These are phyloP conservation scores for Coremacera marginata DNA, from an alignment of 2,888 invertebrate species.

Conservation along the genomic window DNA sequence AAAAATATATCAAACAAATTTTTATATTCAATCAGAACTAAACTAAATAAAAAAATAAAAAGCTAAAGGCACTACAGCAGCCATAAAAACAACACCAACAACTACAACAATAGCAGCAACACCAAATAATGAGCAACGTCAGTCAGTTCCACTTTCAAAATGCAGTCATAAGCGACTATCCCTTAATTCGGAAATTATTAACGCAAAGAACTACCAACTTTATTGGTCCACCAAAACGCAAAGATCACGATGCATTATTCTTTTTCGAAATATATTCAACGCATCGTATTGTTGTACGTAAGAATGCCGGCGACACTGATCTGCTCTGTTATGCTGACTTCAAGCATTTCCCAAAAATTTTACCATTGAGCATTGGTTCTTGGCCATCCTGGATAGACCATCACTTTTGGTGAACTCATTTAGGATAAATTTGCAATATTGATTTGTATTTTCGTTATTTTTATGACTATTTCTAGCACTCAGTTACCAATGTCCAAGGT, in stretches of 20 bases:
- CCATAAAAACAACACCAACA: not conserved
- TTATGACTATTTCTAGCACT: not conserved
- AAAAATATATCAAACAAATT: too few relatives aligned
- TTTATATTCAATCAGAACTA: not conserved
- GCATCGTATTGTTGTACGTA: constrained; percentile 53
- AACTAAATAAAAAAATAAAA: not conserved
- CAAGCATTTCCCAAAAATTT: constrained; percentile 54
- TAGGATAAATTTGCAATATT: not conserved
- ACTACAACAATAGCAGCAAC: not conserved
- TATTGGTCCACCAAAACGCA: constrained; percentile 43
- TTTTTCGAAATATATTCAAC: constrained; percentile 54
- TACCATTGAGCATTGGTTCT: constrained; percentile 50
- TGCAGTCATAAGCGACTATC: constrained; percentile 35
- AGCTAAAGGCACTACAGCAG: too few relatives aligned
- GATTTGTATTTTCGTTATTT: not conserved
- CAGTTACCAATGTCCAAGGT: constrained; percentile 44
- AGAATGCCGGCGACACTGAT: constrained; percentile 9
- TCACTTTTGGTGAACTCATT: constrained; percentile 56
- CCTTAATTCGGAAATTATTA: constrained; percentile 24
- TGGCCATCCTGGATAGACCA: constrained; percentile 59
- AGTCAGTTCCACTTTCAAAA: constrained; percentile 33
- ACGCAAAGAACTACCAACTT: constrained; percentile 13
- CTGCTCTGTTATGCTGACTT: constrained; percentile 60
- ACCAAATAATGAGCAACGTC: not conserved
- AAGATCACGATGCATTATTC: not conserved